Conservation (phyloP, 2,113 vertebrate species). For the Dasyprocta punctata region DNA sequence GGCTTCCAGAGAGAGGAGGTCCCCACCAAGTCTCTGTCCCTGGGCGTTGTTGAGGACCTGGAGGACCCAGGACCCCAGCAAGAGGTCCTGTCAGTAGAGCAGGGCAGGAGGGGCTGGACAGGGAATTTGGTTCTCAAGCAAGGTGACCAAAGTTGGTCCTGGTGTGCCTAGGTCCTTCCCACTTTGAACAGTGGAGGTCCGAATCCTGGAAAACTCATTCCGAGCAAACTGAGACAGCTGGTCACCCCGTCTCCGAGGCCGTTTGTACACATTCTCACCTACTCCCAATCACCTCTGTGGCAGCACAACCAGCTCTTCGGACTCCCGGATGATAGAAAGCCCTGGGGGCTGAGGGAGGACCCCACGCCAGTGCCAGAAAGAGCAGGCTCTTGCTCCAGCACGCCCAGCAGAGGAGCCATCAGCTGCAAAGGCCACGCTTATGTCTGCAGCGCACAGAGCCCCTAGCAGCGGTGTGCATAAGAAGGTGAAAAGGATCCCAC, state of each 20-base stretch:
- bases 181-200: neutral
- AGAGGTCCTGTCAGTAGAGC: too few relatives aligned
- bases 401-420: neutral
- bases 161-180: neutral
- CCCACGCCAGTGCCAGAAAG: neutral
- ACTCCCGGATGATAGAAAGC: constrained; percentile 12
- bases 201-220: neutral
- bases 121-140: neutral
- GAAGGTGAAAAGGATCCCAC: neutral
- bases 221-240: neutral
- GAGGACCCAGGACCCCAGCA: neutral
- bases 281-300: neutral
- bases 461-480: neutral
- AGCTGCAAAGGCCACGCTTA: neutral
- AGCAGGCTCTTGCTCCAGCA: neutral
- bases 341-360: neutral
- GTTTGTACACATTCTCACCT: neutral
- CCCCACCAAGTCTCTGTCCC: neutral
- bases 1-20: neutral
- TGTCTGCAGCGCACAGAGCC: neutral
- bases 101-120: neutral
- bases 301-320: neutral
- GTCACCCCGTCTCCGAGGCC: neutral
- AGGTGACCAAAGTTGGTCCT: neutral
- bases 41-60: neutral